These are phyloP conservation scores for Nannoperca australis DNA, from an alignment of 2,797 vertebrate genomes.

Conservation along the genomic window DNA sequence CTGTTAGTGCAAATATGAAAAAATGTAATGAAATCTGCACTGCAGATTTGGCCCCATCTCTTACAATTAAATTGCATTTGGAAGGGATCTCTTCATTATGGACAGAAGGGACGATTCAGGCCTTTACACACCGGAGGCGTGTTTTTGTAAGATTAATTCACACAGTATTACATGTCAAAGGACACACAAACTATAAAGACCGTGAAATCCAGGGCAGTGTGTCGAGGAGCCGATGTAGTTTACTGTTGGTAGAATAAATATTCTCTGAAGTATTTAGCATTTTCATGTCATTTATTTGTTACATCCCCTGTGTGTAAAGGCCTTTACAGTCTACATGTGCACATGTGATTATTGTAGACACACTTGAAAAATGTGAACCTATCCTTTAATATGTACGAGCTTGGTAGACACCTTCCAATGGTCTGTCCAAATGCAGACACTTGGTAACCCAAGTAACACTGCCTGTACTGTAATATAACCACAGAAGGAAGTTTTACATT, in stretches of 20 bases:
- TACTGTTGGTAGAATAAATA: neutral
- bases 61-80: neutral
- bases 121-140: too few species aligned
- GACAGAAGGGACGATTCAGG: neutral
- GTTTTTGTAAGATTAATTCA: too few species aligned
- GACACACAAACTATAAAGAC: too few species aligned
- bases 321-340: neutral
- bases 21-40: too few species aligned
- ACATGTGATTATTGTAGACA: neutral
- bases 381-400: neutral
- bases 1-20: too few species aligned
- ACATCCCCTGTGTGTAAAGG: too few species aligned
- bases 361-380: neutral
- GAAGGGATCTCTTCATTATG: neutral
- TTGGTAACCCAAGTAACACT: neutral
- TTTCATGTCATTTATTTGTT: too few species aligned
- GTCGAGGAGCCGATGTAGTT: too few species aligned
- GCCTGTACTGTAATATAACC: neutral
- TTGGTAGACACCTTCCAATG: neutral
- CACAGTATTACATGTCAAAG: too few species aligned
- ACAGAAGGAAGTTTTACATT: neutral
- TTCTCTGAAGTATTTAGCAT: too few species aligned
- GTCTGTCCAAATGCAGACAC: neutral
- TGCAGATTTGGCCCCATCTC: neutral
- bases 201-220: too few species aligned